Conservation (phyloP, 1,140 invertebrate genomes). For the Drosophila funebris region DNA sequence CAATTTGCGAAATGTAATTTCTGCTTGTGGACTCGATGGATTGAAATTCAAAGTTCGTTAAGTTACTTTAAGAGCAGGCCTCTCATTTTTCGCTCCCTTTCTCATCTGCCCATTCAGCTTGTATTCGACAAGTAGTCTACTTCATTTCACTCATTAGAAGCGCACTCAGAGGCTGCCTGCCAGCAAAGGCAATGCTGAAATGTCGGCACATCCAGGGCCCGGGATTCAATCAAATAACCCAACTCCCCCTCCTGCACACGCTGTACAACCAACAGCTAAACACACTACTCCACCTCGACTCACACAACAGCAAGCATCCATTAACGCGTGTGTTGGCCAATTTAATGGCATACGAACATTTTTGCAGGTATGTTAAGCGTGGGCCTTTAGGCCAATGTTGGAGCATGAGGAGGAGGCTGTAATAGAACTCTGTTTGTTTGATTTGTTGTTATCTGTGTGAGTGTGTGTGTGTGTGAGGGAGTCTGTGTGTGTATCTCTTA, state of each 20-base stretch:
- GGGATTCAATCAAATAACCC: background rate
- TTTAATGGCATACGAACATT: constrained; percentile 50
- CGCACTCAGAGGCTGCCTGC: constrained; percentile 33
- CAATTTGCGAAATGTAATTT: no score
- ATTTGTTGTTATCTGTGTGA: constrained; percentile 13
- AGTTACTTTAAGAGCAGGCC: constrained; percentile 6
- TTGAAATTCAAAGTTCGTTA: background rate
- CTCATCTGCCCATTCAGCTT: background rate
- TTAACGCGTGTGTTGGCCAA: constrained; percentile 44
- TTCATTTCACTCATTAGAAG: constrained; percentile 68
- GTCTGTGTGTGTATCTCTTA: constrained; percentile 39
- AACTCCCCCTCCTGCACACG: background rate
- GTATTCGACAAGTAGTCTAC: constrained; percentile 52
- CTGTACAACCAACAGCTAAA: background rate
- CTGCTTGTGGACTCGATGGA: no score
- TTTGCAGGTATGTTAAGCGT: constrained; percentile 37
- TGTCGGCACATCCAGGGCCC: constrained; percentile 38
- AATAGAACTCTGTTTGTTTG: constrained; percentile 46
- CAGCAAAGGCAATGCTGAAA: constrained; percentile 47
- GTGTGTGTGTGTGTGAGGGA: constrained; percentile 13
- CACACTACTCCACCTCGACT: background rate
- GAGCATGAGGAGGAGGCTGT: background rate
- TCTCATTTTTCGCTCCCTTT: background rate
- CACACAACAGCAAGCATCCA: constrained; percentile 32
- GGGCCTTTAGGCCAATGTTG: constrained; percentile 12